A percentile compares a stretch with the other conserved stretches of the same genome.
Evolutionary conservation across 2,113 vertebrate species (phyloP).

Genomic region (Cottus gobio): DNA sequence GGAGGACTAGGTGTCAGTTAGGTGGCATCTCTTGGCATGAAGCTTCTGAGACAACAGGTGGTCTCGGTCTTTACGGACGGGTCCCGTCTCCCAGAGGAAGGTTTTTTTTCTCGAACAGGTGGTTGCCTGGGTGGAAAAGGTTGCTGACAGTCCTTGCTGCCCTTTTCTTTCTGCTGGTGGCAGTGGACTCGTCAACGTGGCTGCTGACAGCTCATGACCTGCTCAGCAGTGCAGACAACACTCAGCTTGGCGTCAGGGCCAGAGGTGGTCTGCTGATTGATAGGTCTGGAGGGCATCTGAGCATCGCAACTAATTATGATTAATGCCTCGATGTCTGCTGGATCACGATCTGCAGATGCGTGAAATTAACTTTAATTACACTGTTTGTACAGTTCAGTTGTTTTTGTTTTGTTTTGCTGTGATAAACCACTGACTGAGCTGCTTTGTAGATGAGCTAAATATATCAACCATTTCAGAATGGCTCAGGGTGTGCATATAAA

Average conservation of each 20-base stretch:
- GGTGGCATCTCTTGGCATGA: slow-evolving; percentile 29
- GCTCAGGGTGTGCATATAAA: slow-evolving; percentile 44
- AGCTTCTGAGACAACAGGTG: slow-evolving; percentile 32
- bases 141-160: slow-evolving; percentile 26
- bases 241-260: slow-evolving; percentile 21
- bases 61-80: slow-evolving; percentile 14
- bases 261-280: slow-evolving; percentile 68
- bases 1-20: slow-evolving; percentile 15
- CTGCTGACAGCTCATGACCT: slow-evolving; percentile 39
- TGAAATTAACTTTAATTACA: slow-evolving; percentile 83
- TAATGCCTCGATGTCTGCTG: slow-evolving; percentile 66
- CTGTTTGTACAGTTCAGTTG: slow-evolving; percentile 64
- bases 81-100: slow-evolving; percentile 30
- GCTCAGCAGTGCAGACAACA: slow-evolving; percentile 21
- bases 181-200: not conserved
- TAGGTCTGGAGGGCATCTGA: slow-evolving; percentile 71
- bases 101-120: slow-evolving; percentile 43
- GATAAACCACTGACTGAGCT: slow-evolving; percentile 52
- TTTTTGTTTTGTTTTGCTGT: slow-evolving; percentile 70
- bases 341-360: slow-evolving; percentile 76
- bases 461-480: slow-evolving; percentile 25
- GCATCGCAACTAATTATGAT: slow-evolving; percentile 78
- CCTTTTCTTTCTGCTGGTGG: not conserved
- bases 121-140: slow-evolving; percentile 38
- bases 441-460: slow-evolving; percentile 45